Base-by-base conservation (phyloP, 2,797 vertebrate species). In the Danio kyathit region DNA sequence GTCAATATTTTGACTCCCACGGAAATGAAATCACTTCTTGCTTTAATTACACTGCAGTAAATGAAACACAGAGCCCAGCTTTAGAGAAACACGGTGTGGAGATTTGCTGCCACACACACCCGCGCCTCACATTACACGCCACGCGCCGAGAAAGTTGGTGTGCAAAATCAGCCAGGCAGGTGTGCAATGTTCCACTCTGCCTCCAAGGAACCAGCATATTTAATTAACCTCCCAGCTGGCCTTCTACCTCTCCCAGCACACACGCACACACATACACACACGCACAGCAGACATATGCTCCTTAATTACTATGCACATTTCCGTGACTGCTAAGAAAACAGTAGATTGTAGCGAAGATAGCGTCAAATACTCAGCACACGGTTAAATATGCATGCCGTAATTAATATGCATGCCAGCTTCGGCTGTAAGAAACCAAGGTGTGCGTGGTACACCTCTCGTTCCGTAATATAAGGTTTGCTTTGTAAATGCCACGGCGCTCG, bases 161-260 rank as follows among this genome's bases (percentile, higher is more conserved):
- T 54, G 46, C 78, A 59, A 76, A 74, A 78, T 72, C 81, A 89
- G 82, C 59, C 79, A 74, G 79, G 74, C 82, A 89, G 81, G 87
- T 87, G 74, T 85, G 84, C 69, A 76, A 46, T 57, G 85, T 83
- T 78, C 74, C 76, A 82, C 69, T 60, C 71, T 75, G 80, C 83
- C 80, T 89, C 78, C 16, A 4, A 80, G 85, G 80, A 81, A 63
- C 72, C 59, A 65, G 46, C 56, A 85, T 86, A 84, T 86, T 87
- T 86, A 90, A 90, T 89, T 88, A 89, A 86, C 83, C 83, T 88
- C 82, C 80, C 86, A 84, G 87, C 85, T 88, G 90, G 84, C 85
- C 80, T 60, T 72, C 78, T 87, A 80, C 82, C 74, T 67, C 76
- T 76, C 48, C 48, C 71, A 81, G 85, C 64, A 71, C 41, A 17